Evolutionary conservation across 2,888 invertebrate species (phyloP).

Genomic region (Aporophyla nigra): DNA sequence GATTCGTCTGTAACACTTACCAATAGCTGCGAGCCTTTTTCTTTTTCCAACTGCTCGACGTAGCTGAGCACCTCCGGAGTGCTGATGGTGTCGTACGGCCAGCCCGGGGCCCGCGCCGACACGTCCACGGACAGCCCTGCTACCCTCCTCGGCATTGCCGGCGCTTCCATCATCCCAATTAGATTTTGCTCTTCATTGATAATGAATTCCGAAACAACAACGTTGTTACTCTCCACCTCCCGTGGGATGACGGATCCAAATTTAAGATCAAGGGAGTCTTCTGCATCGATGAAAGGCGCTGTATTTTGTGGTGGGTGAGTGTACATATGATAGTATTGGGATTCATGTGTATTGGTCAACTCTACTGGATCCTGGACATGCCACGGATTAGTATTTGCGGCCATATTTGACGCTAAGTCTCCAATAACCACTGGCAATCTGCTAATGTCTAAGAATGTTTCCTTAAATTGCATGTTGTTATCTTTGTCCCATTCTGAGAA

Average conservation of each 20-base stretch:
- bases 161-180: constrained; percentile 60
- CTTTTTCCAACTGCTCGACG: constrained; percentile 87
- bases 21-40: constrained; percentile 76
- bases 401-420: constrained; percentile 79
- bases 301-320: constrained; percentile 76
- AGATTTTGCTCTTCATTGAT: constrained; percentile 71
- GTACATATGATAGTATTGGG: constrained; percentile 77
- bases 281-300: constrained; percentile 85
- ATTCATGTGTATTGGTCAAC: constrained; percentile 76
- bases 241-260: constrained; percentile 82
- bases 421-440: constrained; percentile 85
- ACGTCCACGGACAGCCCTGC: constrained; percentile 81
- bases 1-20: constrained; percentile 72
- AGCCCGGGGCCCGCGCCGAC: constrained; percentile 73
- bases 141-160: constrained; percentile 64
- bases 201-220: constrained; percentile 80
- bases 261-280: constrained; percentile 85
- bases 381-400: constrained; percentile 76
- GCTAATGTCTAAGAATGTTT: constrained; percentile 83
- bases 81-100: constrained; percentile 80
- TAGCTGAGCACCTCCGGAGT: constrained; percentile 87
- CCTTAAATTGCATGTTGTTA: constrained; percentile 76
- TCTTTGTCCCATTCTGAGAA: constrained; percentile 68
- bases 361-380: constrained; percentile 72
- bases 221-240: constrained; percentile 83